These are phyloP conservation scores for Elmis aenea DNA, from an alignment of 2,888 invertebrate species.

Conservation along the genomic window DNA sequence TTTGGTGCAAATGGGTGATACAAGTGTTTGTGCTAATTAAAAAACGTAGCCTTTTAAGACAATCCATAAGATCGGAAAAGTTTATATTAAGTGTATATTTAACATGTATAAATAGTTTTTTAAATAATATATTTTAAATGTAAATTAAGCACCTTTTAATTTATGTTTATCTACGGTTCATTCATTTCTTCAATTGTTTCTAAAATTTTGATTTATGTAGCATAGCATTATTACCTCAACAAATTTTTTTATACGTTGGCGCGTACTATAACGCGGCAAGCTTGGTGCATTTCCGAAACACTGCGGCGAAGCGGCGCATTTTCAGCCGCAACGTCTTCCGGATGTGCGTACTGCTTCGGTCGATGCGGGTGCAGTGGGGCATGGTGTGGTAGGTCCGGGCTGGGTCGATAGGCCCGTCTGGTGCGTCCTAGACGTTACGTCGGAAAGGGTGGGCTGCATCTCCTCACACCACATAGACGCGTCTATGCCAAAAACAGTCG, in stretches of 20 bases:
- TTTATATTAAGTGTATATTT: too few species aligned
- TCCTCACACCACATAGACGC: conserved; percentile 18
- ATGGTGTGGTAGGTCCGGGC: conserved; percentile 37
- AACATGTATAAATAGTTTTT: too few species aligned
- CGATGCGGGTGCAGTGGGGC: conserved; percentile 34
- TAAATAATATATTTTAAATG: too few species aligned
- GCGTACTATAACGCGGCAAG: conserved; percentile 10
- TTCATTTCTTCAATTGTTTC: too few species aligned
- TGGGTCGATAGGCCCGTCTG: conserved; percentile 38
- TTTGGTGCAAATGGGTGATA: too few species aligned
- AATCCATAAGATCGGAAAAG: too few species aligned
- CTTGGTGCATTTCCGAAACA: conserved; percentile 21
- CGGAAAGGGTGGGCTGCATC: conserved; percentile 11
- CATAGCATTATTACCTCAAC: too few species aligned
- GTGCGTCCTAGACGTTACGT: conserved; percentile 25
- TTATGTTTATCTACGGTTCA: too few species aligned
- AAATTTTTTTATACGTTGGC: conserved; percentile 9
- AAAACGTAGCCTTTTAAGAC: too few species aligned
- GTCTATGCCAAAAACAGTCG: conserved; percentile 11
- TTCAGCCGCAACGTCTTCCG: conserved; percentile 23
- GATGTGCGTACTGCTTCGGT: conserved; percentile 26
- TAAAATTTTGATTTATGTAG: too few species aligned
- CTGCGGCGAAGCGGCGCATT: conserved; percentile 16
- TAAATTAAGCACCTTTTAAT: too few species aligned
- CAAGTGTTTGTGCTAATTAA: too few species aligned